These are phyloP conservation scores for Diachrysia chrysitis DNA, from an alignment of 2,888 invertebrate genomes.

Conservation along the genomic window DNA sequence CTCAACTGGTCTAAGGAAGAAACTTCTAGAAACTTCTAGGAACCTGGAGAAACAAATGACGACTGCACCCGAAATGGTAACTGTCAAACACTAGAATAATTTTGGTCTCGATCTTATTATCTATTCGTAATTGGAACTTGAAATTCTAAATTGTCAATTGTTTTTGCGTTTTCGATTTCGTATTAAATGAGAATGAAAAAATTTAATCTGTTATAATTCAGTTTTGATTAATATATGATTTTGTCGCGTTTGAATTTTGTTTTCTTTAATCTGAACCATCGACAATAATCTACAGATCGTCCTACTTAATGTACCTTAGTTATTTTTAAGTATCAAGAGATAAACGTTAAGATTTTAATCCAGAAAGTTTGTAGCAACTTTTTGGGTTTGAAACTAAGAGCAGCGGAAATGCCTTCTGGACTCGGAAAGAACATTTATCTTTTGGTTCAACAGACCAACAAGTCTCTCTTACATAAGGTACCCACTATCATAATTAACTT, in stretches of 20 bases:
- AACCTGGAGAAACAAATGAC: background rate
- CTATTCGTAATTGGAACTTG: background rate
- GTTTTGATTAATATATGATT: background rate
- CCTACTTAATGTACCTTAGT: too few relatives aligned
- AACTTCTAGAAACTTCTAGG: background rate
- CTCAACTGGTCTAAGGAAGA: background rate
- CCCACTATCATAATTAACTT: too few relatives aligned
- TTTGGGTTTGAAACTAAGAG: too few relatives aligned
- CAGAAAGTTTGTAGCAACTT: too few relatives aligned
- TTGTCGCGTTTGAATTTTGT: background rate
- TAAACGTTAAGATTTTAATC: too few relatives aligned
- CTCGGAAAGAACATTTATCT: too few relatives aligned
- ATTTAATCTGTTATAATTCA: background rate
- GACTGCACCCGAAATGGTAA: background rate
- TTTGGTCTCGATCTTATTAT: constrained; percentile 4
- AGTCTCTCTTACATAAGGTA: too few relatives aligned
- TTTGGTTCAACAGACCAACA: too few relatives aligned
- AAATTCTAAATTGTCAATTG: background rate
- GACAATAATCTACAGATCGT: too few relatives aligned
- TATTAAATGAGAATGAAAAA: background rate
- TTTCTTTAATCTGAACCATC: background rate
- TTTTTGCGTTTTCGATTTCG: constrained; percentile 1
- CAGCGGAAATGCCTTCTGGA: too few relatives aligned
- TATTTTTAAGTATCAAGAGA: too few relatives aligned
- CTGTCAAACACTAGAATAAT: background rate